Base-by-base conservation (phyloP, 2,113 vertebrate genomes). In the Romanogobio albipinnatus region DNA sequence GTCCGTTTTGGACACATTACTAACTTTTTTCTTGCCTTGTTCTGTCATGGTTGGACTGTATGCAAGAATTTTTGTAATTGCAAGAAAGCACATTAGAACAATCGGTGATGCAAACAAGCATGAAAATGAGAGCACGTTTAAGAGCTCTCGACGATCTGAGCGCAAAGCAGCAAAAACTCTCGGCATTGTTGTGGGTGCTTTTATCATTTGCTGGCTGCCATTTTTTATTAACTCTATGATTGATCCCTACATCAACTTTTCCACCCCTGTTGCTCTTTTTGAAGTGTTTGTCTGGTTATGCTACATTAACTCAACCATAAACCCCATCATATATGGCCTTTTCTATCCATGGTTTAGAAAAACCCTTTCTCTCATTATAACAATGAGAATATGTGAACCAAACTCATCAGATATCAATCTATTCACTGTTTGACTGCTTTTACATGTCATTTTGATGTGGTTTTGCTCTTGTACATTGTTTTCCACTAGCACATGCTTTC, bases 331-430 rank as follows among this genome's bases (percentile, higher is more conserved):
- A 62, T 90, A 91, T 49, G 91, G 85, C 14, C 68, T 90, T 39
- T 88, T 90, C 53, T 91, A 90, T 62, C 90, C 91, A 7, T 91
- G 90, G 90, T 91, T 91, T 74, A 89, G 85, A 51, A 91, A 91
- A 87, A 84, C 84, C 1, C 59, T 89, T 19, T 84, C 80, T 68
- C 47, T 49, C 47, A 49, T 13, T 49, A 13, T 49, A 49, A 49
- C 47, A 49, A 49, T 49, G 47, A 49, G 47, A 13, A 3, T 49
- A 49, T 49, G 3, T 49, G 47, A 13, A 49, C 11, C 47, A 49
- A 49, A 49, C 47, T 49, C 2, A 3, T 49, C 47, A 1, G 11
- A 49, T 13, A 49, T 49, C 47, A 13, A 49, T 49, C 2, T 49
- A 3, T 49, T 49, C 47, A 49, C 11, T 47, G 39, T 70, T 75